Percentiles rank a stretch among this genome's conserved stretches.
Conservation (phyloP, 2,888 invertebrate species). For the Microdon myrmicae region DNA sequence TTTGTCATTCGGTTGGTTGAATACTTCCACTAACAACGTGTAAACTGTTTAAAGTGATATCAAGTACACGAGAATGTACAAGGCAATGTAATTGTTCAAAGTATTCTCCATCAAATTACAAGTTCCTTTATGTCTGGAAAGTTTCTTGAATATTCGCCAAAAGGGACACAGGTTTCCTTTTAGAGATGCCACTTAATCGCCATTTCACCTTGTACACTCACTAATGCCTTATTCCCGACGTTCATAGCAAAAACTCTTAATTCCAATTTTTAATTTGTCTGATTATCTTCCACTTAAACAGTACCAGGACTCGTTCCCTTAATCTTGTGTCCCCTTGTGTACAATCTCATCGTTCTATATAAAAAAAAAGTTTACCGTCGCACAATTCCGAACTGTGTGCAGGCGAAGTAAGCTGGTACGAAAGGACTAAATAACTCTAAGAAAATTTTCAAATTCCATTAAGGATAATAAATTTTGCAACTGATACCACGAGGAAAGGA, state of each 20-base stretch:
- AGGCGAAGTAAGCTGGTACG: conserved; percentile 24
- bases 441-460: conserved; percentile 64
- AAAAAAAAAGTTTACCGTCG: conserved; percentile 11
- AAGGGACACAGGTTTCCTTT: conserved; percentile 28
- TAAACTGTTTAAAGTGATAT: too few relatives aligned
- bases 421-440: conserved; percentile 48
- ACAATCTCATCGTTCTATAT: not conserved
- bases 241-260: conserved; percentile 22
- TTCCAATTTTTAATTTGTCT: conserved; percentile 59
- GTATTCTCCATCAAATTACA: conserved; percentile 29
- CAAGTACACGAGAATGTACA: too few relatives aligned
- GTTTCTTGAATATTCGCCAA: conserved; percentile 12
- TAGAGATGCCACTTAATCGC: conserved; percentile 9
- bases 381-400: conserved; percentile 27
- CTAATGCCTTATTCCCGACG: not conserved
- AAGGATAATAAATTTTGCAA: conserved; percentile 63
- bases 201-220: conserved; percentile 23
- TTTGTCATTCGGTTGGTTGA: too few relatives aligned
- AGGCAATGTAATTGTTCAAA: too few relatives aligned
- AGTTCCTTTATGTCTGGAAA: conserved; percentile 37
- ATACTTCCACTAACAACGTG: too few relatives aligned
- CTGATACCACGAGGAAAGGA: conserved; percentile 55
- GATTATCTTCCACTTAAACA: conserved; percentile 61
- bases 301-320: conserved; percentile 6
- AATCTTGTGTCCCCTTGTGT: conserved; percentile 2